Evolutionary conservation across 2,113 vertebrate species (phyloP).

Genomic region (Paralichthys olivaceus): DNA sequence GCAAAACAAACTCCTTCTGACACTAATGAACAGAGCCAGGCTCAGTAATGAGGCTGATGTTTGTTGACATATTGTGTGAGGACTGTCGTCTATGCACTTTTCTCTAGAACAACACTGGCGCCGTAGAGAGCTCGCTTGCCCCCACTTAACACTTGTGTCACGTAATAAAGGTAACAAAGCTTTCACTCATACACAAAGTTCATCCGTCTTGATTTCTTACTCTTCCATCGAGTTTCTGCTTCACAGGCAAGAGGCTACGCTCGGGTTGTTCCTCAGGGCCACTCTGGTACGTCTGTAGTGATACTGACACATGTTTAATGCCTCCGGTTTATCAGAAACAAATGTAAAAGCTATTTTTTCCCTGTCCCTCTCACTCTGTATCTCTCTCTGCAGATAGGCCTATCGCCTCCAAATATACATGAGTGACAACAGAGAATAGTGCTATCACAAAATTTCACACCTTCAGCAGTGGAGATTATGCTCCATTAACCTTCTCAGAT

Average conservation of each 20-base stretch:
- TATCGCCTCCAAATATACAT: conserved; percentile 41
- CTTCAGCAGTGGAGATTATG: conserved; percentile 35
- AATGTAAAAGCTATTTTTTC: conserved; percentile 42
- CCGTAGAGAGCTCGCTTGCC: conserved; percentile 37
- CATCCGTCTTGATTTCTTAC: conserved; percentile 47
- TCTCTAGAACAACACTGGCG: conserved; percentile 26
- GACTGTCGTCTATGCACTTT: conserved; percentile 42
- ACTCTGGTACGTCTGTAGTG: neutral
- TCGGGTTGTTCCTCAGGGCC: neutral
- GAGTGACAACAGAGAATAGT: conserved; percentile 14
- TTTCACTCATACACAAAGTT: conserved; percentile 25
- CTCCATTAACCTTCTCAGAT: conserved; percentile 57
- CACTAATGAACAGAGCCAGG: conserved; percentile 33
- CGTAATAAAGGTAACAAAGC: conserved; percentile 46
- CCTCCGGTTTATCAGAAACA: conserved; percentile 33
- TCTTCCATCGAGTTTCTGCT: neutral
- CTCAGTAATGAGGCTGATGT: conserved; percentile 50
- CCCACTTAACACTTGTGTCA: conserved; percentile 56
- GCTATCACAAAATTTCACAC: conserved; percentile 37
- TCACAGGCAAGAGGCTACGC: neutral
- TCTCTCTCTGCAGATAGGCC: conserved; percentile 48
- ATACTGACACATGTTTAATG: conserved; percentile 40
- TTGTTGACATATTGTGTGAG: conserved; percentile 44
- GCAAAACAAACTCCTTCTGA: conserved; percentile 18
- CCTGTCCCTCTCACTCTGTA: conserved; percentile 25